Evolutionary conservation across 2,797 vertebrate species (phyloP), one percentile per base, ranked within the genome.

Genomic region (Mus spretus): DNA sequence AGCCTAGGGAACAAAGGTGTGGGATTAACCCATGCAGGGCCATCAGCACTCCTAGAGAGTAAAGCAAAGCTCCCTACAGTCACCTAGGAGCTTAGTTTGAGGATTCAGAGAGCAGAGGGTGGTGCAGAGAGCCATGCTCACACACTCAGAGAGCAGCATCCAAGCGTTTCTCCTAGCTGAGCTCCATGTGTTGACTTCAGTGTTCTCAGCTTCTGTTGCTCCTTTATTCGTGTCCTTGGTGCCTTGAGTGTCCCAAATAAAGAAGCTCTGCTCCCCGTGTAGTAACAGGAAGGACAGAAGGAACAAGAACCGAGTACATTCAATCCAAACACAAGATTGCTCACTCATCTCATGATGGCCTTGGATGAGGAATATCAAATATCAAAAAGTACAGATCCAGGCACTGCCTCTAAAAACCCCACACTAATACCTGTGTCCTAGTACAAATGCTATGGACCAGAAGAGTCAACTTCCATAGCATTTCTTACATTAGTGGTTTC

Each of bases 81-180:
- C 44, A 72, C n/a, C 57, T 44, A 3, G 50, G 47, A 31, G n/a
- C 2, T 47, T 3, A 6, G 34, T 0, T 40, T n/a, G 50, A 53
- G 31, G 3, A 40, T 53, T 7, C 44, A 31, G 3, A 63, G 28
- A 70, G 24, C 34, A 86, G 28, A 8, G 8, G 9, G 24, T 50
- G 59, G 13, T 6, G 6, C 15, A 10, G 5, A 75, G 80, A 63
- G 40, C 22, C 26, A 61, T 2, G 14, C 19, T 28, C 77, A 14
- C n/a, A 61, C 14, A 31, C 22, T 8, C 6, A 3, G 65, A n/a
- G 14, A 4, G 11, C 34, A 77, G 12, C 59, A 63, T 80, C 70
- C 37, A 24, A 6, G 6, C 0, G 0, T 8, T 26, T 61, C 40
- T 63, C 34, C 75, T 14, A 28, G 10, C 14, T 28, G n/a, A 9